phyloP scores from a whole-genome alignment of 2,113 vertebrate genomes.

The Toxostoma redivivum region DNA sequence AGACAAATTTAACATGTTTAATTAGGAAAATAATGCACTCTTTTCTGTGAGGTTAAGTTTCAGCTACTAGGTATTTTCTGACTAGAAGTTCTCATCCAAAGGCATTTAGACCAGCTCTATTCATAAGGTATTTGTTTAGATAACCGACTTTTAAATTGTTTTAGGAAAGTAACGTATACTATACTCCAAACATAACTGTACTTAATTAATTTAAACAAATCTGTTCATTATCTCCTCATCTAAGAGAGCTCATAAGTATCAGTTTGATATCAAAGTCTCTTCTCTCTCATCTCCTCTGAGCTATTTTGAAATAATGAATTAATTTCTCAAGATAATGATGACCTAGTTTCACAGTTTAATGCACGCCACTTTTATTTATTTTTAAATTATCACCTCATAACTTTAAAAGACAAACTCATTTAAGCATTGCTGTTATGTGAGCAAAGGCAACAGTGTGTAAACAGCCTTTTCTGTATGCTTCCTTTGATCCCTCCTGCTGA shows the following conservation, averaged over 20 bases:
- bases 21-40: background rate
- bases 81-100: background rate
- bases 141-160: background rate
- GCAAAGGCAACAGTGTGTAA: background rate
- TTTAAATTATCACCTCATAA: constrained; percentile 34
- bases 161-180: background rate
- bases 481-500: background rate
- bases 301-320: constrained; percentile 33
- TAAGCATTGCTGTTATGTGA: background rate
- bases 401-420: constrained; percentile 16
- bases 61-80: background rate
- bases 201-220: background rate
- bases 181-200: background rate
- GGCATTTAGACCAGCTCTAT: background rate
- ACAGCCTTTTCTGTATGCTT: background rate
- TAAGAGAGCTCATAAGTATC: background rate
- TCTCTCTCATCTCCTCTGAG: background rate
- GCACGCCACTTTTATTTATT: constrained; percentile 14
- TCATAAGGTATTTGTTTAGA: background rate
- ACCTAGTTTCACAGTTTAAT: constrained; percentile 24
- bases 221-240: background rate
- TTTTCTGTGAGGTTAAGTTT: background rate
- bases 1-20: background rate
- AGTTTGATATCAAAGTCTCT: background rate
- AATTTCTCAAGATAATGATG: background rate